Evolutionary conservation across 2,113 vertebrate genomes (phyloP).

Genomic region (Nanorana parkeri): DNA sequence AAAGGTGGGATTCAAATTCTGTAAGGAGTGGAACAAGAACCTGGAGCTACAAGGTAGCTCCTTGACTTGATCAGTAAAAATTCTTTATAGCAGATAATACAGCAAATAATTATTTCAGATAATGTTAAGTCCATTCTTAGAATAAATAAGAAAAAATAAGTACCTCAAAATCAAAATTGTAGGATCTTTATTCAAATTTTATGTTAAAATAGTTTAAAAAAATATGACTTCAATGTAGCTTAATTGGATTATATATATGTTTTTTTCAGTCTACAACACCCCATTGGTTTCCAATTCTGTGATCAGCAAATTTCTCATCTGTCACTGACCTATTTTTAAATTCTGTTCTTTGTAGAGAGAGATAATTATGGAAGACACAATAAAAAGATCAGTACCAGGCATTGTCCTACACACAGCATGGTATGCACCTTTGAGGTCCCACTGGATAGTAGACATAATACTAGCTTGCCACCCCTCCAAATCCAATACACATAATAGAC

Average conservation of each 20-base stretch:
- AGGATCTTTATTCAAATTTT: too few species aligned
- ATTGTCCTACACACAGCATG: background rate
- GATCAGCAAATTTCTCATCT: background rate
- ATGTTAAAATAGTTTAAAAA: too few species aligned
- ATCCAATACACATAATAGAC: background rate
- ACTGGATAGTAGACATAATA: background rate
- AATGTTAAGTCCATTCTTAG: too few species aligned
- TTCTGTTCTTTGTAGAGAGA: background rate
- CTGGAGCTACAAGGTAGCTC: too few species aligned
- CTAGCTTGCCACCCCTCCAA: background rate
- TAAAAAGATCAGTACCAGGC: slow-evolving; percentile 10
- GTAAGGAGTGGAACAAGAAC: too few species aligned
- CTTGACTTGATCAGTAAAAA: too few species aligned
- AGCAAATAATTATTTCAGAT: too few species aligned
- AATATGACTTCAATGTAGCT: too few species aligned
- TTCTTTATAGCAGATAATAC: too few species aligned
- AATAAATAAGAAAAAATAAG: too few species aligned
- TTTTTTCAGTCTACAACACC: background rate
- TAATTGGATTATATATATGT: background rate
- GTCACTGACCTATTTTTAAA: slow-evolving; percentile 19
- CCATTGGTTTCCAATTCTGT: background rate
- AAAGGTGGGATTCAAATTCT: too few species aligned
- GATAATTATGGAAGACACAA: background rate
- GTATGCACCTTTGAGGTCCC: background rate
- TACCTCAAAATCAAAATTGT: too few species aligned